These are phyloP conservation scores for Saccostrea echinata DNA, from an alignment of 1,140 invertebrate species.

Conservation along the genomic window DNA sequence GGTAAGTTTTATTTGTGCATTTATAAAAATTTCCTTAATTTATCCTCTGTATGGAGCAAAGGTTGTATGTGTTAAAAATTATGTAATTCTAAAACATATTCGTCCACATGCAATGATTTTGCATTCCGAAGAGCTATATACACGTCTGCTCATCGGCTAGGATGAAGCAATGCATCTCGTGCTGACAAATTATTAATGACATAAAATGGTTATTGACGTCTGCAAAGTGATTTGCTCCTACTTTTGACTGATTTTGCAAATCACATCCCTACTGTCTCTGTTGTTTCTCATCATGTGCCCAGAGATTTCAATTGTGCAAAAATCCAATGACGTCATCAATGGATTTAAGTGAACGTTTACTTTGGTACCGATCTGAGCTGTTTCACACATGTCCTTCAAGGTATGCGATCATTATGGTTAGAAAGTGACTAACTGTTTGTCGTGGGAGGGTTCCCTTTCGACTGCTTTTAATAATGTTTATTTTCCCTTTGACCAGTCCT, in stretches of 20 bases:
- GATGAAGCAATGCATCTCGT: background rate
- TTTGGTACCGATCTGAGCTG: slow-evolving; percentile 13
- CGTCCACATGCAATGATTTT: background rate
- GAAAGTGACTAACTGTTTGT: slow-evolving; percentile 15
- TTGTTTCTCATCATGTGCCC: background rate
- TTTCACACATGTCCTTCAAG: background rate
- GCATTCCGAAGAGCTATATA: background rate
- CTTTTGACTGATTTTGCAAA: background rate
- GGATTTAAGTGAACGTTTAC: slow-evolving; percentile 26
- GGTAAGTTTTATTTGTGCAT: slow-evolving; percentile 78
- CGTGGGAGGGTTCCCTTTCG: background rate
- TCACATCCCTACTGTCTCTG: background rate
- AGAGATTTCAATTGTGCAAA: background rate
- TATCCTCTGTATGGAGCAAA: too few relatives aligned
- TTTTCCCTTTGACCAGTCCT: slow-evolving; percentile 20
- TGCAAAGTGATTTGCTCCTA: background rate
- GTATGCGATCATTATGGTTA: slow-evolving; percentile 10
- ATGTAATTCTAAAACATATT: slow-evolving; percentile 1
- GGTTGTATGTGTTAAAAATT: background rate
- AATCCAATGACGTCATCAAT: slow-evolving; percentile 11
- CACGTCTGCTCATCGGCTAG: background rate
- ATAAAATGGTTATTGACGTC: background rate
- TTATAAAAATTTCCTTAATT: background rate
- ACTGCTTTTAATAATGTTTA: slow-evolving; percentile 10
- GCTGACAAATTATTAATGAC: background rate